Conservation (phyloP, 2,113 vertebrate genomes). For the Pontoporia blainvillei region DNA sequence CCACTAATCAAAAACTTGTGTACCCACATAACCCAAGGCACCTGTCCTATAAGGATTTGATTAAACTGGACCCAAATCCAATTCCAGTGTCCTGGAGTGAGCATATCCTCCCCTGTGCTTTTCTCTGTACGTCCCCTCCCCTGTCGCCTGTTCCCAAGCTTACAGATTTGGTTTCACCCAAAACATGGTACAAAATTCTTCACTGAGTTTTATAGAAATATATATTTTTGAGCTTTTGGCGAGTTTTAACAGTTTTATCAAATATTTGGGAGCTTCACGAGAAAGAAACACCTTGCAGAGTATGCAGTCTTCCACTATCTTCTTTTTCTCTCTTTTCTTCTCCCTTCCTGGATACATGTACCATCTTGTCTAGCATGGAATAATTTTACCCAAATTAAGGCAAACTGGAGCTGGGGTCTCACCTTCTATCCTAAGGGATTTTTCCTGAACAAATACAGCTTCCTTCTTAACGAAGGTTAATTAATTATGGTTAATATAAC, state of each 20-base stretch:
- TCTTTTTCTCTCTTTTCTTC: background rate
- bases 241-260: background rate
- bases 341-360: background rate
- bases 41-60: background rate
- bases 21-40: background rate
- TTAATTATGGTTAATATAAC: background rate
- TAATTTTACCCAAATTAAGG: background rate
- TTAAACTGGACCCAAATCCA: background rate
- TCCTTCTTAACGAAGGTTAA: background rate
- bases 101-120: background rate
- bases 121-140: background rate
- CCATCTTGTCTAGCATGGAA: background rate
- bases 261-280: background rate
- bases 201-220: background rate
- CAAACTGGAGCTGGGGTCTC: background rate
- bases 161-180: background rate
- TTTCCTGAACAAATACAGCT: background rate
- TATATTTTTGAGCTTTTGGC: background rate
- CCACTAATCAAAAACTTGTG: background rate
- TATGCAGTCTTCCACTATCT: rapidly evolving
- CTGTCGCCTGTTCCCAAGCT: background rate
- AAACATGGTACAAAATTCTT: background rate
- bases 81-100: background rate
- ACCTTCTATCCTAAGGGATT: background rate
- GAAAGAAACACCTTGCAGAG: background rate